These are phyloP conservation scores for Eremobia ochroleuca DNA, from an alignment of 2,888 invertebrate species.

Conservation along the genomic window DNA sequence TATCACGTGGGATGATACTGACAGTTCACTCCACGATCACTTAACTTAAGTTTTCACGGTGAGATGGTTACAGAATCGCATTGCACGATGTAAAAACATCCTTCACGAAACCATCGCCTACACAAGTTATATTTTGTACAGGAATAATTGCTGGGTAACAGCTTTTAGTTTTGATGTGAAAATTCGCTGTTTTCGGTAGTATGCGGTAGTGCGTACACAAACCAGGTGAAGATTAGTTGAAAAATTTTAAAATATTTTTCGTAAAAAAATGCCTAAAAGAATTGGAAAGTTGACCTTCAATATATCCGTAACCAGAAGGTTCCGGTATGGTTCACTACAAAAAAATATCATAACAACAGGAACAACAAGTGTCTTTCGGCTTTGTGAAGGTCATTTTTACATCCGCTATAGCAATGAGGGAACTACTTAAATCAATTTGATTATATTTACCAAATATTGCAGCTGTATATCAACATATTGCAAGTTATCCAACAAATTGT, in stretches of 20 bases:
- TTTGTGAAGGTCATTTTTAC: not conserved
- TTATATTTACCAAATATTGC: conserved; percentile 10
- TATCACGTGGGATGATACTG: too few species aligned
- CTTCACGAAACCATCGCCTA: not conserved
- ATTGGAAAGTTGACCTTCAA: not conserved
- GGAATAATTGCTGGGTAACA: too few species aligned
- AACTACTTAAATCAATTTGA: not conserved
- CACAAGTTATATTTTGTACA: not conserved
- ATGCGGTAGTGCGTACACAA: too few species aligned
- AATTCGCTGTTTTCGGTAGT: too few species aligned
- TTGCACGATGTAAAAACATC: not conserved
- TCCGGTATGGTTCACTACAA: not conserved
- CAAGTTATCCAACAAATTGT: conserved; percentile 24
- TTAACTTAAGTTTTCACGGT: too few species aligned
- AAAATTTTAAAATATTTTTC: too few species aligned
- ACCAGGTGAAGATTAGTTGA: too few species aligned
- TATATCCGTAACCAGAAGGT: not conserved
- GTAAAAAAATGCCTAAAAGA: too few species aligned
- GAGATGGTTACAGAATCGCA: too few species aligned
- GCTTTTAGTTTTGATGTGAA: too few species aligned
- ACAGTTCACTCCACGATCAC: too few species aligned
- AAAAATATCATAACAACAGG: not conserved
- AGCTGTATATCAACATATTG: not conserved
- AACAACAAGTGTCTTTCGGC: not conserved
- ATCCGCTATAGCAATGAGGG: not conserved